Percentiles rank a stretch among this genome's conserved stretches.
Evolutionary conservation across 2,888 invertebrate species (phyloP).

Genomic region (Amphipyra tragopoginis): DNA sequence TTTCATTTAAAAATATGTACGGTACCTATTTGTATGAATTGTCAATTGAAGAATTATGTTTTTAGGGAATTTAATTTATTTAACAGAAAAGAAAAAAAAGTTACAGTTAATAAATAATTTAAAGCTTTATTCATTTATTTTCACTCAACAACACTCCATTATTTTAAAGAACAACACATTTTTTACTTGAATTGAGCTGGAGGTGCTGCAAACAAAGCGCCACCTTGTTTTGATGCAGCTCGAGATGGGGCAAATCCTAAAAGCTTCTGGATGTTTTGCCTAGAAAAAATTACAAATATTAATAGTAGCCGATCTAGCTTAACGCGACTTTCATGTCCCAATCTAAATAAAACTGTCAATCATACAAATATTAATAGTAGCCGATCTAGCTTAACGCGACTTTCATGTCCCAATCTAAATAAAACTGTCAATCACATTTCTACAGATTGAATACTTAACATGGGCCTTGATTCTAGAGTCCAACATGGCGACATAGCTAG

Average conservation of each 20-base stretch:
- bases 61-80: neutral
- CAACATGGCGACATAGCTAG: too few species aligned
- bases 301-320: too few species aligned
- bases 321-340: too few species aligned
- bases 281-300: conserved; percentile 68
- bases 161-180: conserved; percentile 1
- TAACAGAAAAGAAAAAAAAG: neutral
- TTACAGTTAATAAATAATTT: conserved; percentile 27
- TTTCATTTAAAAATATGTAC: too few species aligned
- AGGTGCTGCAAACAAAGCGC: conserved; percentile 95
- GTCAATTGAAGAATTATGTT: neutral
- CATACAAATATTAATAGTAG: neutral
- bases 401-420: too few species aligned
- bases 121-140: neutral
- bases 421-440: too few species aligned
- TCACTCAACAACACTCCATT: conserved; percentile 5
- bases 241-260: conserved; percentile 99
- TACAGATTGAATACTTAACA: too few species aligned
- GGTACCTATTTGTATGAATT: too few species aligned
- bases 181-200: conserved; percentile 94
- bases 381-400: too few species aligned
- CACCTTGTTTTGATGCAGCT: conserved; percentile 98
- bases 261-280: conserved; percentile 99
- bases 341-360: too few species aligned
- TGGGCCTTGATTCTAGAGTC: too few species aligned